These are phyloP conservation scores for Zapus hudsonius DNA, from an alignment of 2,113 vertebrate genomes.

Conservation along the genomic window DNA sequence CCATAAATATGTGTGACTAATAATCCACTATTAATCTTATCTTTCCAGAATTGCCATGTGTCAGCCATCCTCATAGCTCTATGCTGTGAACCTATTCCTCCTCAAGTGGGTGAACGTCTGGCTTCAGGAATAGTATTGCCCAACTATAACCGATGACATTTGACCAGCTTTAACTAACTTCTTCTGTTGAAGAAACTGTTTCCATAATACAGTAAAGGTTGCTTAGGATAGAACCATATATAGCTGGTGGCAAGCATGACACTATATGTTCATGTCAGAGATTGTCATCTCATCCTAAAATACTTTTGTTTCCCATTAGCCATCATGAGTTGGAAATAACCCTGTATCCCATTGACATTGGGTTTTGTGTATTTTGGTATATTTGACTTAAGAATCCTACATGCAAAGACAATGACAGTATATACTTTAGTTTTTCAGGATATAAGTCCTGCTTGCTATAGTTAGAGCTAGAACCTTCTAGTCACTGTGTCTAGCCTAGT, in stretches of 20 bases:
- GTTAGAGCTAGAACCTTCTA: not conserved
- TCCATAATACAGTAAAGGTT: not conserved
- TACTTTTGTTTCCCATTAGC: not conserved
- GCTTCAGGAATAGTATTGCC: not conserved
- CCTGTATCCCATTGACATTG: not conserved
- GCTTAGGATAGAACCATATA: not conserved
- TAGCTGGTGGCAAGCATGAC: not conserved
- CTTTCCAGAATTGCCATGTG: not conserved
- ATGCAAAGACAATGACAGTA: not conserved
- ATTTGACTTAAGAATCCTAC: not conserved
- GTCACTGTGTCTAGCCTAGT: not conserved
- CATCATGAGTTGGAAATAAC: not conserved
- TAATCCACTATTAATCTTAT: not conserved
- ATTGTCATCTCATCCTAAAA: not conserved
- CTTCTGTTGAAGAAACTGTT: not conserved
- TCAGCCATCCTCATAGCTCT: not conserved
- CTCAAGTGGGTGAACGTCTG: not conserved
- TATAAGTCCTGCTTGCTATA: not conserved
- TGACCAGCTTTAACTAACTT: not conserved
- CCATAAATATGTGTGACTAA: not conserved
- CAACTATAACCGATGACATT: not conserved
- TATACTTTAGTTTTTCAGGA: not conserved
- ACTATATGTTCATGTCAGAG: not conserved
- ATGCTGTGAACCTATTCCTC: not conserved
- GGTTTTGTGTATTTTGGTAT: not conserved